Conservation (phyloP, 2,888 invertebrate species). For the Clistopyga incitator region DNA sequence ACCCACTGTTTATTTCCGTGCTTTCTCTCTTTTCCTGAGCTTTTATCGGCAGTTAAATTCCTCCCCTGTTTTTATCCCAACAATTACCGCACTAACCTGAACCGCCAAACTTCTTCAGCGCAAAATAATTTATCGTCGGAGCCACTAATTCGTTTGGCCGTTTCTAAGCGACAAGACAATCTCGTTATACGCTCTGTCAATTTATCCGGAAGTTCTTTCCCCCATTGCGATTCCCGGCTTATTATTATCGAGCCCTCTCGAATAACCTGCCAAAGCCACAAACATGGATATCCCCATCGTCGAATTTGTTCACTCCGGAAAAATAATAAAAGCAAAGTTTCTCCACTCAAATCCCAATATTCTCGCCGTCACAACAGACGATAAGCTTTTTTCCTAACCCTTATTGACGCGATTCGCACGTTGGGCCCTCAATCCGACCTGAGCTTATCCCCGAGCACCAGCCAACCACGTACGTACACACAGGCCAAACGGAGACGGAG, state of each 20-base stretch:
- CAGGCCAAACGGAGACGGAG: slow-evolving; percentile 2
- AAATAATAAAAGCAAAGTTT: slow-evolving; percentile 25
- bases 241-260: neutral
- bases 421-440: slow-evolving; percentile 18
- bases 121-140: neutral
- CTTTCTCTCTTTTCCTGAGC: too few relatives aligned
- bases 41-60: too few relatives aligned
- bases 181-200: neutral
- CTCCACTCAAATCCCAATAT: slow-evolving; percentile 20
- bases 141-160: neutral
- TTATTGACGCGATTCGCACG: slow-evolving; percentile 47
- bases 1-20: too few relatives aligned
- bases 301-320: neutral
- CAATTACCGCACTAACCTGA: neutral
- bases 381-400: slow-evolving; percentile 21
- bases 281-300: neutral
- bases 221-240: neutral
- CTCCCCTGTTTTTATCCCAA: too few relatives aligned
- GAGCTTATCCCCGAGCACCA: slow-evolving; percentile 15
- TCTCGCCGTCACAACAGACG: slow-evolving; percentile 13
- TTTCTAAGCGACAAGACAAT: neutral
- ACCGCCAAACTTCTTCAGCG: neutral
- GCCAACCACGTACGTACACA: too few relatives aligned
- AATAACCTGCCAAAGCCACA: neutral
- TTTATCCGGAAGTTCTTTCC: neutral